phyloP scores from a whole-genome alignment of 2,113 vertebrate genomes.

The Ptychochromis oligacanthus region DNA sequence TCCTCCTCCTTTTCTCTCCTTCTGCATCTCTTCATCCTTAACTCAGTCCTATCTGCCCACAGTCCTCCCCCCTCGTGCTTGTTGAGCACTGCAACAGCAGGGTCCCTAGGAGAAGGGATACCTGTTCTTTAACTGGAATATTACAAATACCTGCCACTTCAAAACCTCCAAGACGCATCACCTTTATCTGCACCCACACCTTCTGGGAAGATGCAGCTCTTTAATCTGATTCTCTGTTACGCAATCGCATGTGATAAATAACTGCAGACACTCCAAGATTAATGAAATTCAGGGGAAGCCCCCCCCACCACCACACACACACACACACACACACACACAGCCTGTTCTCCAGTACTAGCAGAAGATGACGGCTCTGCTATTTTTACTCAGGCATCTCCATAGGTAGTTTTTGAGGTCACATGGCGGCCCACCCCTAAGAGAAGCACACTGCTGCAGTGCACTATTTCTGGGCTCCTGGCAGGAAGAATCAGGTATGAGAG shows the following conservation, averaged over 20 bases:
- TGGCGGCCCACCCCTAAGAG: slow-evolving; percentile 42
- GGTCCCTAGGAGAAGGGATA: slow-evolving; percentile 54
- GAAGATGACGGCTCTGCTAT: slow-evolving; percentile 52
- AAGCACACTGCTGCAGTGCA: slow-evolving; percentile 55
- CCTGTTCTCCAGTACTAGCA: slow-evolving; percentile 31
- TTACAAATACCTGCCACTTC: slow-evolving; percentile 51
- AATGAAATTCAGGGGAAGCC: slow-evolving; percentile 66
- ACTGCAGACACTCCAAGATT: slow-evolving; percentile 57
- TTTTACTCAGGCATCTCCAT: slow-evolving; percentile 69
- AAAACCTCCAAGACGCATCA: slow-evolving; percentile 17
- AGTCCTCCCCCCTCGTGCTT: slow-evolving; percentile 22
- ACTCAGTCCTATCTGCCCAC: slow-evolving; percentile 55
- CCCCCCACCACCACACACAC: background rate
- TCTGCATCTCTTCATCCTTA: slow-evolving; percentile 50
- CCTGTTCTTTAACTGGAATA: slow-evolving; percentile 62
- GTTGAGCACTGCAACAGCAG: slow-evolving; percentile 59
- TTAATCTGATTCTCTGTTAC: slow-evolving; percentile 61
- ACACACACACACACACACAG: background rate
- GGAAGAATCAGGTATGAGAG: slow-evolving; percentile 71
- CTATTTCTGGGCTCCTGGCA: slow-evolving; percentile 70
- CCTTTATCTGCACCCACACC: slow-evolving; percentile 54
- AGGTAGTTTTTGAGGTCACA: slow-evolving; percentile 59
- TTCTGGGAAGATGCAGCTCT: slow-evolving; percentile 36
- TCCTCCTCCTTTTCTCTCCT: slow-evolving; percentile 40
- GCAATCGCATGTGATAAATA: slow-evolving; percentile 65